Evolutionary conservation across 1,140 invertebrate genomes (phyloP).

Genomic region (Gryllus bimaculatus): DNA sequence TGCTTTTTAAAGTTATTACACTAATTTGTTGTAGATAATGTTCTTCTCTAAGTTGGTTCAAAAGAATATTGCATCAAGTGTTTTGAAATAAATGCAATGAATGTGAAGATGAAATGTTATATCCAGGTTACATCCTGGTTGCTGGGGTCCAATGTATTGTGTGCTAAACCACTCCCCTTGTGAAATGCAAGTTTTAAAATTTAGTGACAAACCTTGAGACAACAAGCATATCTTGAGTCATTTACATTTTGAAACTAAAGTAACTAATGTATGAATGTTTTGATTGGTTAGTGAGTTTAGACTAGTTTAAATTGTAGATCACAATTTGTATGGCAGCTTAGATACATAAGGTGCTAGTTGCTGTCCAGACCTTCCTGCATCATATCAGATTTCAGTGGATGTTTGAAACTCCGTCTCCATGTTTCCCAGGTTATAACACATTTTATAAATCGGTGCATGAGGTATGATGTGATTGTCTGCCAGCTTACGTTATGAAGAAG

Average conservation of each 20-base stretch:
- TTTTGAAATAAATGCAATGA: neutral
- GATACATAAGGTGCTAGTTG: slow-evolving; percentile 9
- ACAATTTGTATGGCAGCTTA: slow-evolving; percentile 13
- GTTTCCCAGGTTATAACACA: slow-evolving; percentile 1
- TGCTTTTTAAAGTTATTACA: too few species aligned
- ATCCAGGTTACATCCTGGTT: neutral
- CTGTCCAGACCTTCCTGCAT: slow-evolving; percentile 13
- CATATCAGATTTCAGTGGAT: slow-evolving; percentile 12
- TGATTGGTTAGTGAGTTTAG: slow-evolving; percentile 11
- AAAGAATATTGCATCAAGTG: neutral
- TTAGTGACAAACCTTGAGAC: neutral
- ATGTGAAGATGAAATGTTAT: neutral
- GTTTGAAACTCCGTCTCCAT: slow-evolving; percentile 3
- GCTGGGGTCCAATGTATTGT: neutral
- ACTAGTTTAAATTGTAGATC: slow-evolving; percentile 11
- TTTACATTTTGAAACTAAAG: slow-evolving; percentile 1
- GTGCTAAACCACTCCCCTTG: neutral
- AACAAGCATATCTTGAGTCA: slow-evolving; percentile 14
- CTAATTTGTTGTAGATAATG: too few species aligned
- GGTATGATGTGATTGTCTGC: neutral
- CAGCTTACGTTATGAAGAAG: neutral
- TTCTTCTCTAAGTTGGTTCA: too few species aligned
- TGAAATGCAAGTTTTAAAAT: slow-evolving; percentile 6
- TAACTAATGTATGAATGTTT: slow-evolving; percentile 9
- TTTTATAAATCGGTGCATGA: slow-evolving; percentile 1